Evolutionary conservation across 2,888 invertebrate genomes (phyloP).

Genomic region (Dolichomitus sp.): DNA sequence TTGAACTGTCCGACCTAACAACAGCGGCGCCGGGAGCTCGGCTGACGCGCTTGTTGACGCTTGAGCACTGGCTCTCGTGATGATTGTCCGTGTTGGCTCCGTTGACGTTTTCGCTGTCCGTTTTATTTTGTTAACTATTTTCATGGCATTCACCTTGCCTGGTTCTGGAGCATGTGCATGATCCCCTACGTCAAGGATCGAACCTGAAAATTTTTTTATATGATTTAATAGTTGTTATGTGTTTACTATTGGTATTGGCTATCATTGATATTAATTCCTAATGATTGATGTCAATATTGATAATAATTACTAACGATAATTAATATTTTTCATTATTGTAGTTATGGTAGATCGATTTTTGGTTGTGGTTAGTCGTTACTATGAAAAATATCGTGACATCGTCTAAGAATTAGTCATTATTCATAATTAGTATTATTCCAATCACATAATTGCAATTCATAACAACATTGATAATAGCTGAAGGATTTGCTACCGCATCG

Average conservation of each 20-base stretch:
- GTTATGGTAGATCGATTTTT: no score
- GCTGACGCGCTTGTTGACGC: slow-evolving; percentile 6
- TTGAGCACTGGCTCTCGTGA: neutral
- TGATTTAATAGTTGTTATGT: neutral
- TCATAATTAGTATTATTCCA: no score
- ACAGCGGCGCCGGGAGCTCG: neutral
- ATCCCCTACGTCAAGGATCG: neutral
- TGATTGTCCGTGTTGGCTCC: slow-evolving; percentile 5
- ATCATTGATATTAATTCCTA: neutral
- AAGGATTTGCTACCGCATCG: no score
- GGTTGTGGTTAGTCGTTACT: no score
- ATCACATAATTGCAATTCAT: no score
- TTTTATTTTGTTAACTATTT: slow-evolving; percentile 12
- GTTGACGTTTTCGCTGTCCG: neutral
- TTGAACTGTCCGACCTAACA: neutral
- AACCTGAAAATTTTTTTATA: neutral
- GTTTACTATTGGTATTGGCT: neutral
- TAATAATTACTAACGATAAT: no score
- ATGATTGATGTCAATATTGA: neutral
- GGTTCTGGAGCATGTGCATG: neutral
- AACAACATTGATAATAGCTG: no score
- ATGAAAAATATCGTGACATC: no score
- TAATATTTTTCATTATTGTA: no score
- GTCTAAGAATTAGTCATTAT: no score
- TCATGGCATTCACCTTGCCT: neutral